phyloP scores from a whole-genome alignment of 2,888 invertebrate species.

The Rapana venosa region DNA sequence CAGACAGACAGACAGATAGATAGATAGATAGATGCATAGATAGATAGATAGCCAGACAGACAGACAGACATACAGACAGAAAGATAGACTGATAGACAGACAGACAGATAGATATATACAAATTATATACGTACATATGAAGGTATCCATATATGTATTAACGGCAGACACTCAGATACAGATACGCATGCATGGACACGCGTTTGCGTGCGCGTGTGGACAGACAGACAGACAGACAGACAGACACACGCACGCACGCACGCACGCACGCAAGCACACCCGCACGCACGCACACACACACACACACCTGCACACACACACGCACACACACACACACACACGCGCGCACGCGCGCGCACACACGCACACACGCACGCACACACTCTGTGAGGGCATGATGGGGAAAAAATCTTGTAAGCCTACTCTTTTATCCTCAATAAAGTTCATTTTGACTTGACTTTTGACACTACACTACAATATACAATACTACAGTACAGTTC shows the following conservation, averaged over 20 bases:
- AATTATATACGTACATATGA: neutral
- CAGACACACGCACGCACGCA: neutral
- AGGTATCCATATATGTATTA: too few relatives aligned
- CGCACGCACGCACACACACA: neutral
- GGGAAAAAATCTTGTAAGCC: too few relatives aligned
- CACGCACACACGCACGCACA: neutral
- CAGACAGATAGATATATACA: neutral
- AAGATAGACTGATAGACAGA: neutral
- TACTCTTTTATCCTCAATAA: too few relatives aligned
- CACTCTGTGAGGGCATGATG: too few relatives aligned
- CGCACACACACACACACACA: neutral
- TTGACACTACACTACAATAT: too few relatives aligned
- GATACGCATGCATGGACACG: neutral
- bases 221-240: neutral
- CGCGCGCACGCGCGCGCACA: neutral
- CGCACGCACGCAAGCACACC: neutral
- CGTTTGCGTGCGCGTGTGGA: neutral
- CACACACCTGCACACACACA: neutral
- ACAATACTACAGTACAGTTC: too few relatives aligned
- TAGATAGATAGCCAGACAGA: too few relatives aligned
- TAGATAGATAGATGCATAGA: neutral
- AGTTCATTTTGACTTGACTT: too few relatives aligned
- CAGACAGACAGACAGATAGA: neutral
- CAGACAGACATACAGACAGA: neutral
- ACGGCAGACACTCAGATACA: neutral